Evolutionary conservation across 2,113 vertebrate species (phyloP).

Genomic region (Pelusios castaneus): DNA sequence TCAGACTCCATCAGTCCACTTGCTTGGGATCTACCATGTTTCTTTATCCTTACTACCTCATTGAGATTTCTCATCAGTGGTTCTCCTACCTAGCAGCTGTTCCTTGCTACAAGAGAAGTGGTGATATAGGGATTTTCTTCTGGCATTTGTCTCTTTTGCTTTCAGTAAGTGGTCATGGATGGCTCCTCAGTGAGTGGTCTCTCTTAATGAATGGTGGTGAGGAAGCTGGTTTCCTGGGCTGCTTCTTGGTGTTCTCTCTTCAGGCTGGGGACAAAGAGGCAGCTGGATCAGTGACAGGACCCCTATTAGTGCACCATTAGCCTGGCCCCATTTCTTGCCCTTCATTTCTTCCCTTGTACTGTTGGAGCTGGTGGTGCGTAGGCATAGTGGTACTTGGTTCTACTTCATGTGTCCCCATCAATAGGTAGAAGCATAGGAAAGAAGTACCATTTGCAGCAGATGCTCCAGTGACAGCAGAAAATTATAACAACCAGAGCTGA

Average conservation of each 20-base stretch:
- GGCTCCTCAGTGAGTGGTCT: neutral
- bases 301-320: neutral
- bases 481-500: neutral
- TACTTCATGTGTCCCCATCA: neutral
- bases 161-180: neutral
- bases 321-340: neutral
- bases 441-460: neutral
- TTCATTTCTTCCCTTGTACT: neutral
- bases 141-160: slow-evolving; percentile 2
- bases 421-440: neutral
- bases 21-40: neutral
- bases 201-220: neutral
- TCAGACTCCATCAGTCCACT: fast-evolving
- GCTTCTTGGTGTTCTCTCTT: neutral
- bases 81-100: neutral
- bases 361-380: neutral
- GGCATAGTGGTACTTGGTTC: neutral
- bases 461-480: neutral
- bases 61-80: neutral
- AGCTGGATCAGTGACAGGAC: neutral
- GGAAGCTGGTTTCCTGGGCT: neutral
- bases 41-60: neutral
- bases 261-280: neutral
- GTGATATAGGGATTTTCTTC: neutral
- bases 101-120: neutral